Base-by-base conservation (phyloP, 2,888 invertebrate species). In the Eugnorisma glareosa region DNA sequence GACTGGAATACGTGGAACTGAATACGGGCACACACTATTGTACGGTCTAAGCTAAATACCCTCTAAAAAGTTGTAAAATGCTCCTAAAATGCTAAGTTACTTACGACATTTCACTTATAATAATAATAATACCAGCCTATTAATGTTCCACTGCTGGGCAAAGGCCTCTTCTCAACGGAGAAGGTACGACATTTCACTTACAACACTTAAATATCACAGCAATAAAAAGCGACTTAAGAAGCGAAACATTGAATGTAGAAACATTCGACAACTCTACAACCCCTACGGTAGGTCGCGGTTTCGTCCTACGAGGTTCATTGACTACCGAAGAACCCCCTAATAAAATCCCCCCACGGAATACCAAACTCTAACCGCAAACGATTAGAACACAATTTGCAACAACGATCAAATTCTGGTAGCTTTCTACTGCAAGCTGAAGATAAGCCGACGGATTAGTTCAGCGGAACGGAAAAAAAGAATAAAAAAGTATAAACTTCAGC, bases 201-300 rank as follows among this genome's bases (percentile, higher is more conserved):
- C 7, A n/a, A 18, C 61, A 67, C 48, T 61, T 48, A 80, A 80
- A 57, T 76, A 54, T 81, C 51, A 54, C 8, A 69, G 61, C 57
- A 72, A 85, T 82, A 82, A 82, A 81, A 85, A 82, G 35, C 67
- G 67, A 82, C 73, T 71, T 67, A 79, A 79, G 73, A 79, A 84
- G 59, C 40, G 76, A 79, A 84, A 86, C 71, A 85, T 77, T 83
- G 86, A 85, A 80, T 83, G 82, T 85, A 82, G 78, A 86, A 83
- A 87, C 82, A 78, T 88, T 90, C 89, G 92, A 89, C 93, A 95
- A 95, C 92, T 84, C 82, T 77, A 82, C 84, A 90, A 90, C 91
- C 94, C 92, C 94, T 95, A 94, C 90, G 92, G 94, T 96, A 96
- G 96, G 96, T 96, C 96, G 95, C 92, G 95, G 95, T 94, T 94